Percentiles rank a stretch among this genome's conserved stretches.
Conservation (phyloP, 1,140 invertebrate species). For the Caenorhabditis latens region DNA sequence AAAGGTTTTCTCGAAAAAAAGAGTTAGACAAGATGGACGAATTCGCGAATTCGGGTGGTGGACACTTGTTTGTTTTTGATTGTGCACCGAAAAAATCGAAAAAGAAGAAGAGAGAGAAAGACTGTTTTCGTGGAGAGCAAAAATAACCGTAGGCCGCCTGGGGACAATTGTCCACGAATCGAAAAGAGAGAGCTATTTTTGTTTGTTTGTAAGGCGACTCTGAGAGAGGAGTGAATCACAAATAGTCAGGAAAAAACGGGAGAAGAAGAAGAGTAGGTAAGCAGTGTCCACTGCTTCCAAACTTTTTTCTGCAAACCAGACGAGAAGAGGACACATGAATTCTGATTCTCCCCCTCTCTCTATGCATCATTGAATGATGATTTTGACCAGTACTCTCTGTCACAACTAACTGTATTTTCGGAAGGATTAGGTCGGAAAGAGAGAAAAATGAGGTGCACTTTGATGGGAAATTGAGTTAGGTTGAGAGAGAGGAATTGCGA, state of each 20-base stretch:
- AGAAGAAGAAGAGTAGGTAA: background rate
- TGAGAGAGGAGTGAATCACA: slow-evolving; percentile 35
- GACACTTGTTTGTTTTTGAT: slow-evolving; percentile 52
- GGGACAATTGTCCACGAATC: slow-evolving; percentile 39
- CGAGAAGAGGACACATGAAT: background rate
- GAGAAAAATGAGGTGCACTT: slow-evolving; percentile 10
- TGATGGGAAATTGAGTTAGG: background rate
- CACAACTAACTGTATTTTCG: background rate
- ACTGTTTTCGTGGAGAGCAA: slow-evolving; percentile 39
- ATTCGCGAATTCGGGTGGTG: slow-evolving; percentile 30
- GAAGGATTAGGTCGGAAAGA: background rate
- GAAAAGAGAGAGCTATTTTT: slow-evolving; percentile 48
- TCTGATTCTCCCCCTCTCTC: background rate
- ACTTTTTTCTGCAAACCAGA: slow-evolving; percentile 17
- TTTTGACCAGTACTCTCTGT: background rate
- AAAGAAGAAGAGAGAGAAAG: background rate
- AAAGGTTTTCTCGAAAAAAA: slow-evolving; percentile 1
- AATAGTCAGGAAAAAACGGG: background rate
- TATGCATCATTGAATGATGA: background rate
- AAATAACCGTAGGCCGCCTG: slow-evolving; percentile 34
- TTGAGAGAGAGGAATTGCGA: background rate
- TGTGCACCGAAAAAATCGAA: slow-evolving; percentile 33
- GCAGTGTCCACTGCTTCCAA: slow-evolving; percentile 25
- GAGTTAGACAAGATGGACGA: slow-evolving; percentile 22
- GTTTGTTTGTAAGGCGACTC: slow-evolving; percentile 50